Conservation (phyloP, 2,113 vertebrate genomes). For the Illadopsis cleaveri region DNA sequence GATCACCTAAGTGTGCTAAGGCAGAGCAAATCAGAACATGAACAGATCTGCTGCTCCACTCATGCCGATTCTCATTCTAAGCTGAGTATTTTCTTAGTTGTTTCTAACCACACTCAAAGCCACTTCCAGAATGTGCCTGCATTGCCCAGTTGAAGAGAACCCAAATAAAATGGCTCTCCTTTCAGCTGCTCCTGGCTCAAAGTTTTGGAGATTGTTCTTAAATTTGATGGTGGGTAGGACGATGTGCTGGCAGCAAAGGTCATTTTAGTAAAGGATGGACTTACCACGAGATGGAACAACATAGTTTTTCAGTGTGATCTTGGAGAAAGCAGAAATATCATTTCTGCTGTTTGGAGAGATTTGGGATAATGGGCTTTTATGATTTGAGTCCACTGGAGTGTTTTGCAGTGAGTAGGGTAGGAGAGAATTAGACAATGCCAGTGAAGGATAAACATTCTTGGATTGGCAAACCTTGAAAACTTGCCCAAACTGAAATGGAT, state of each 20-base stretch:
- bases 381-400: not conserved
- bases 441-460: not conserved
- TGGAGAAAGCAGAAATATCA: not conserved
- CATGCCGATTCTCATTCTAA: rapidly evolving
- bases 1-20: not conserved
- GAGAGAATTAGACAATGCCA: not conserved
- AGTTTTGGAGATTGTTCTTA: not conserved
- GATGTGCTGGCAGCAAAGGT: not conserved
- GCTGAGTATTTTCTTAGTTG: not conserved
- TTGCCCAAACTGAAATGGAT: not conserved
- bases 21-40: rapidly evolving
- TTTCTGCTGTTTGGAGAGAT: not conserved
- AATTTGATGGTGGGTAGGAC: not conserved
- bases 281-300: not conserved
- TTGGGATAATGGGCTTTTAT: not conserved
- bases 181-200: not conserved
- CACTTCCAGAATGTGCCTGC: not conserved
- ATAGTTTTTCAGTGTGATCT: not conserved
- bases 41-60: not conserved
- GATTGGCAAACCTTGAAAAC: not conserved
- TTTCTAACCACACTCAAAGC: not conserved
- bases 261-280: not conserved
- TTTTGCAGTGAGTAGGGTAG: not conserved
- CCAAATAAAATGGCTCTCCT: not conserved
- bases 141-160: not conserved